A percentile compares a stretch with the other conserved stretches of the same genome.
These are phyloP conservation scores for Brachyistius frenatus DNA, from an alignment of 2,113 vertebrate species.

Conservation along the genomic window DNA sequence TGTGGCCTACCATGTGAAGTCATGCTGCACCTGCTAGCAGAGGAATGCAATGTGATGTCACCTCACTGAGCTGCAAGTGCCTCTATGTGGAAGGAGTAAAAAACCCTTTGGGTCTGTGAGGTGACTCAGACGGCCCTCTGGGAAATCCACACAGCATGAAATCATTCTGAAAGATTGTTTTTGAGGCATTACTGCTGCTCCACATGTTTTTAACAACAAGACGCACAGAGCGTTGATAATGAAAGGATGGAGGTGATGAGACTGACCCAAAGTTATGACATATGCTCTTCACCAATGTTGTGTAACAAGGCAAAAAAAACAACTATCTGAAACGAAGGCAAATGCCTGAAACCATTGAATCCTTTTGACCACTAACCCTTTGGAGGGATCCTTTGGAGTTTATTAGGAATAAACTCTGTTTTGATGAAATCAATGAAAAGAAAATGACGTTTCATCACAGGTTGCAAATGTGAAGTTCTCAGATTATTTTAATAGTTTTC, in stretches of 20 bases:
- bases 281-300: no score
- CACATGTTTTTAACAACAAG: constrained; percentile 7
- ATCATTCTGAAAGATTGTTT: constrained; percentile 30
- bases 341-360: no score
- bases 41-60: constrained; percentile 69
- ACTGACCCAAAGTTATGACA: background rate
- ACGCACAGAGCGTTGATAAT: background rate
- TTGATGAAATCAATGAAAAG: no score
- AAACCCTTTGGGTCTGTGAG: constrained; percentile 3
- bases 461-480: no score
- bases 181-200: constrained; percentile 14
- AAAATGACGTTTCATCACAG: no score
- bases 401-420: no score
- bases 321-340: no score
- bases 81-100: constrained; percentile 24
- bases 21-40: constrained; percentile 55
- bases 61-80: constrained; percentile 28
- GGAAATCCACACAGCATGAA: constrained; percentile 45
- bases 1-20: constrained; percentile 45
- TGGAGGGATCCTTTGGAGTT: no score
- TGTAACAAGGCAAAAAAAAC: no score
- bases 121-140: constrained; percentile 9
- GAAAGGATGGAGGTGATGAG: background rate
- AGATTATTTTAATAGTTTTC: no score
- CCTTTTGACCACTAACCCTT: no score